Conservation (phyloP, 2,113 vertebrate genomes). For the Tragulus kanchil region DNA sequence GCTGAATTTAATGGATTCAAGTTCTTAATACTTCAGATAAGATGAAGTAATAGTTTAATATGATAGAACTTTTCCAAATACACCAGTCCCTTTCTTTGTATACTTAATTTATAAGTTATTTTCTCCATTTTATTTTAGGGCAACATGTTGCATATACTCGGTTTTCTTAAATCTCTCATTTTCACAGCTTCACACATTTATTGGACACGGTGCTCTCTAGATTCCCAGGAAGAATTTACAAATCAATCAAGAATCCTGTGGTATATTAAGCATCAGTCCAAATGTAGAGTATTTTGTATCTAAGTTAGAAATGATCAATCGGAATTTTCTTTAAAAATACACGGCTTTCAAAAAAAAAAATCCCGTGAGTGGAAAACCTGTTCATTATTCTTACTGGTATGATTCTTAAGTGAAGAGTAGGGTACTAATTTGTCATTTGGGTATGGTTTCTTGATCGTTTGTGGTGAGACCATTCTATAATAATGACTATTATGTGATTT, state of each 20-base stretch:
- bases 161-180: neutral
- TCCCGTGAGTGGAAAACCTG: neutral
- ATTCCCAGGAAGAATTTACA: neutral
- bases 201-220: neutral
- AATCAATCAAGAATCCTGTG: neutral
- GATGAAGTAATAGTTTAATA: neutral
- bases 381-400: constrained; percentile 21
- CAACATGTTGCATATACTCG: neutral
- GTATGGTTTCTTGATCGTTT: neutral
- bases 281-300: neutral
- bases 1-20: neutral
- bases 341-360: neutral
- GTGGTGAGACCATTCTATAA: neutral
- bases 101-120: neutral
- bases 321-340: neutral
- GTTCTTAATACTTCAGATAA: neutral
- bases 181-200: neutral
- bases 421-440: neutral
- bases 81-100: neutral
- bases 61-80: neutral
- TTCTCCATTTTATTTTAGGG: neutral
- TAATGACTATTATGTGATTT: neutral
- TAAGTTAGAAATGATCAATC: neutral
- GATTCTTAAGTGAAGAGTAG: neutral
- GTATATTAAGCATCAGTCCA: neutral